A percentile compares a stretch with the other conserved stretches of the same genome.
phyloP scores from a whole-genome alignment of 2,888 invertebrate species.

The Tyria jacobaeae region DNA sequence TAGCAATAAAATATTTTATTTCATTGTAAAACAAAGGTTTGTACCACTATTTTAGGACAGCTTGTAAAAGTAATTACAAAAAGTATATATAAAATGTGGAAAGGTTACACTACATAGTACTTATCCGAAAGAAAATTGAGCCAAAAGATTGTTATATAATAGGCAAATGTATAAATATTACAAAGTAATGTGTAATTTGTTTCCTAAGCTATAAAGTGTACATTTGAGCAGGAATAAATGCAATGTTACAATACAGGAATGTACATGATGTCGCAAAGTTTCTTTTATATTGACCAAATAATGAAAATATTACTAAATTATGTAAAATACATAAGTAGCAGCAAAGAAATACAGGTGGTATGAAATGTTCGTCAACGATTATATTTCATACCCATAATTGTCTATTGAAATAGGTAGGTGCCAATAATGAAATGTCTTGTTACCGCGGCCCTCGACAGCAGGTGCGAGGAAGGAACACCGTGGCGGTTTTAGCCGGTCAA shows the following conservation, averaged over 20 bases:
- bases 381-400: not conserved
- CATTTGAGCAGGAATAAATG: conserved; percentile 31
- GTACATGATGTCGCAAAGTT: conserved; percentile 4
- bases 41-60: conserved; percentile 64
- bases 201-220: conserved; percentile 16
- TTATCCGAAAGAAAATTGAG: conserved; percentile 50
- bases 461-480: too few relatives aligned
- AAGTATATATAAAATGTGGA: conserved; percentile 35
- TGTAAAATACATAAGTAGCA: not conserved
- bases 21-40: conserved; percentile 75
- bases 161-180: conserved; percentile 30
- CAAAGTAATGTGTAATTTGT: conserved; percentile 34
- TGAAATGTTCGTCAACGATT: not conserved
- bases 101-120: conserved; percentile 21
- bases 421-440: too few relatives aligned
- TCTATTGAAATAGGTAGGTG: not conserved
- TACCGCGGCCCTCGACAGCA: too few relatives aligned
- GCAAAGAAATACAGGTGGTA: not conserved
- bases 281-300: too few relatives aligned
- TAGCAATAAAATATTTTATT: conserved; percentile 84
- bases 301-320: not conserved
- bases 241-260: conserved; percentile 23
- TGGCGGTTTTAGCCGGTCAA: too few relatives aligned
- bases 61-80: conserved; percentile 45
- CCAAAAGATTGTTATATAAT: conserved; percentile 35